A percentile compares a stretch with the other conserved stretches of the same genome.
phyloP scores from a whole-genome alignment of 2,888 invertebrate genomes.

The Zelleria hepariella region DNA sequence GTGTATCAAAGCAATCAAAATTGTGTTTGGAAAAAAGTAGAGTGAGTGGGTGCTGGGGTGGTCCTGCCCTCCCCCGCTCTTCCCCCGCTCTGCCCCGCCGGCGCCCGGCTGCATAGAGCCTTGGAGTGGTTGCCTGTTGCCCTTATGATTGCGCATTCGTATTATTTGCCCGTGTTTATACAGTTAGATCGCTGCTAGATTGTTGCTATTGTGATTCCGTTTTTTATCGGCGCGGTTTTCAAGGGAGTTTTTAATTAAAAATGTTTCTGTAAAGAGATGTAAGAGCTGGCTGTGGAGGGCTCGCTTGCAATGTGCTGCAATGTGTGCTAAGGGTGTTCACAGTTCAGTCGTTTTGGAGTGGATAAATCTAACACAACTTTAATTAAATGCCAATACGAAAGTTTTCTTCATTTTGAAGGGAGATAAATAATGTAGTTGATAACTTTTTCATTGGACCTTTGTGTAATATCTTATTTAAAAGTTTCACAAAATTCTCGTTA shows the following conservation, averaged over 20 bases:
- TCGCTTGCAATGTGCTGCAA: slow-evolving; percentile 5
- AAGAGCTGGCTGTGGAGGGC: slow-evolving; percentile 28
- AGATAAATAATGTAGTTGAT: slow-evolving; percentile 1
- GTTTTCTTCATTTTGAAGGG: not conserved
- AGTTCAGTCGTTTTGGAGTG: not conserved
- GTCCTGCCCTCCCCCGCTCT: slow-evolving; percentile 20
- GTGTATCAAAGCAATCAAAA: slow-evolving; percentile 50
- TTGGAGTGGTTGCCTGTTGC: slow-evolving; percentile 52
- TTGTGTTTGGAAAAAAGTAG: slow-evolving; percentile 42
- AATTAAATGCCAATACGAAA: not conserved
- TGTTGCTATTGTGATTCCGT: slow-evolving; percentile 65
- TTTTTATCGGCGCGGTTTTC: slow-evolving; percentile 55
- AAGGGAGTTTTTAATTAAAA: slow-evolving; percentile 65
- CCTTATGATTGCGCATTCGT: slow-evolving; percentile 67
- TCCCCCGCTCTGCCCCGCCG: slow-evolving; percentile 19
- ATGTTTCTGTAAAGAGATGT: slow-evolving; percentile 24
- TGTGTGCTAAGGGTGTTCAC: not conserved
- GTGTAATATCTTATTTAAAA: slow-evolving; percentile 6
- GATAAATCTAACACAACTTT: not conserved
- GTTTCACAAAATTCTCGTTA: slow-evolving; percentile 29
- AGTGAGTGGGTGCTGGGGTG: slow-evolving; percentile 9
- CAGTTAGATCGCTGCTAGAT: slow-evolving; percentile 70
- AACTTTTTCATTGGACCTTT: slow-evolving; percentile 2
- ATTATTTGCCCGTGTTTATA: slow-evolving; percentile 57
- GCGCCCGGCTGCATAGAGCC: slow-evolving; percentile 33